A percentile compares a stretch with the other conserved stretches of the same genome.
phyloP scores from a whole-genome alignment of 92 coral and sea anemone species.

The Meandrina meandrites region DNA sequence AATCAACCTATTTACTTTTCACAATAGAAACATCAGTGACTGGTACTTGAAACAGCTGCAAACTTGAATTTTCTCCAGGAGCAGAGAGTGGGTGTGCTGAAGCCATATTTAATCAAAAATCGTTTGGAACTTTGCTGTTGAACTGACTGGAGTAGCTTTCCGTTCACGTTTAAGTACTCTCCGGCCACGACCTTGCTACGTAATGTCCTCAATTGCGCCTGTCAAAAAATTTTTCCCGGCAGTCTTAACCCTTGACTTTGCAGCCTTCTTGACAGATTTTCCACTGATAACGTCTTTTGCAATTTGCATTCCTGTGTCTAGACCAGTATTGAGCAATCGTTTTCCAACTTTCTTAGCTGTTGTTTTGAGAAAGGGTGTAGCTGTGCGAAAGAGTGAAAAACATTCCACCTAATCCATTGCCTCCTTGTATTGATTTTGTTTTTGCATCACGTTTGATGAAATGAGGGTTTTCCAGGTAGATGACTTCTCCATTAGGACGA shows the following conservation, averaged over 20 bases:
- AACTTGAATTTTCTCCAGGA: constrained; percentile 34
- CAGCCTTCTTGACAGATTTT: constrained; percentile 8
- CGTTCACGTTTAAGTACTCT: constrained; percentile 6
- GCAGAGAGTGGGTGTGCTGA: constrained; percentile 27
- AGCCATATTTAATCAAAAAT: constrained; percentile 20
- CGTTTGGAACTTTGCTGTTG: constrained; percentile 7
- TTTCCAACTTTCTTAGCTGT: constrained; percentile 21
- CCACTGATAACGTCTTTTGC: constrained; percentile 6
- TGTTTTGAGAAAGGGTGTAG: constrained; percentile 33
- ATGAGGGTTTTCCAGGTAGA: not conserved
- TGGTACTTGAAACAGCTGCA: constrained; percentile 24
- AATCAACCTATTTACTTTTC: constrained; percentile 29
- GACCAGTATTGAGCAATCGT: constrained; percentile 23
- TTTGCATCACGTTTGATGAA: constrained; percentile 15
- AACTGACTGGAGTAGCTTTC: constrained; percentile 8
- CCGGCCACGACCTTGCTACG: constrained; percentile 9
- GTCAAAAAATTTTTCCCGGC: constrained; percentile 3
- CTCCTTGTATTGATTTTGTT: not conserved
- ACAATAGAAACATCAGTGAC: constrained; percentile 37
- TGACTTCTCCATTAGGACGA: constrained; percentile 7
- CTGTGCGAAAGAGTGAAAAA: constrained; percentile 25
- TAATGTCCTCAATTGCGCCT: not conserved
- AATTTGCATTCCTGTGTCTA: constrained; percentile 30
- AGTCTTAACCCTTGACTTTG: constrained; percentile 1
- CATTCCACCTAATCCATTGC: constrained; percentile 37